These are phyloP conservation scores for Pantala flavescens DNA, from an alignment of 1,140 invertebrate genomes.

Conservation along the genomic window DNA sequence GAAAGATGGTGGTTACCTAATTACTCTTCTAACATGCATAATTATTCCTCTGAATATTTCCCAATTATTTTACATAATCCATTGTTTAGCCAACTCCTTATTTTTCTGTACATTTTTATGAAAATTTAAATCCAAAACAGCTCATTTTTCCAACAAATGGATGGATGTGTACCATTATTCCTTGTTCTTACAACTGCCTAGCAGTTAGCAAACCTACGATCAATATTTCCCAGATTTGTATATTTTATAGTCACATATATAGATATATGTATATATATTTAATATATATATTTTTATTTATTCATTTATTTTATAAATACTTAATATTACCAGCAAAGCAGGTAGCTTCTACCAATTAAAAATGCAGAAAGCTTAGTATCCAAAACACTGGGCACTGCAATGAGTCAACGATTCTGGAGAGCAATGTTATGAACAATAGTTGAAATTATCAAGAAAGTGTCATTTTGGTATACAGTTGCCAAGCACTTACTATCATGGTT, in stretches of 20 bases:
- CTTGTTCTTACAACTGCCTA: constrained; percentile 5
- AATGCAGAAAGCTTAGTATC: not conserved
- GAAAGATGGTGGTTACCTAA: not conserved
- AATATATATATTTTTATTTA: not conserved
- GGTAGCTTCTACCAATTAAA: constrained; percentile 2
- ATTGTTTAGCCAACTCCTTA: not conserved
- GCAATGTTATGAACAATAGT: not conserved
- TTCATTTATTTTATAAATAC: constrained; percentile 11
- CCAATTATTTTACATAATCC: not conserved
- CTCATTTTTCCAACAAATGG: constrained; percentile 7
- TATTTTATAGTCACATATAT: constrained; percentile 11
- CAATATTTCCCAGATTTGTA: constrained; percentile 10
- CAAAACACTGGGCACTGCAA: constrained; percentile 7
- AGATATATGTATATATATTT: constrained; percentile 7
- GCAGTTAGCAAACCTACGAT: constrained; percentile 8
- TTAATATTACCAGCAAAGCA: constrained; percentile 10
- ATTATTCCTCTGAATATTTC: not conserved
- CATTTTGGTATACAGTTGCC: constrained; percentile 15
- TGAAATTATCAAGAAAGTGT: not conserved
- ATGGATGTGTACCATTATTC: constrained; percentile 9
- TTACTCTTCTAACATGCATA: not conserved
- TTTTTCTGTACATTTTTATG: not conserved
- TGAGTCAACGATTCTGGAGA: not conserved
- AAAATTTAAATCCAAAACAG: constrained; percentile 8
- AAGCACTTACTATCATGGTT: not conserved